Evolutionary conservation across 2,797 vertebrate genomes (phyloP), one percentile per base, ranked within the genome.

Genomic region (Petrocephalus schoutedeni): DNA sequence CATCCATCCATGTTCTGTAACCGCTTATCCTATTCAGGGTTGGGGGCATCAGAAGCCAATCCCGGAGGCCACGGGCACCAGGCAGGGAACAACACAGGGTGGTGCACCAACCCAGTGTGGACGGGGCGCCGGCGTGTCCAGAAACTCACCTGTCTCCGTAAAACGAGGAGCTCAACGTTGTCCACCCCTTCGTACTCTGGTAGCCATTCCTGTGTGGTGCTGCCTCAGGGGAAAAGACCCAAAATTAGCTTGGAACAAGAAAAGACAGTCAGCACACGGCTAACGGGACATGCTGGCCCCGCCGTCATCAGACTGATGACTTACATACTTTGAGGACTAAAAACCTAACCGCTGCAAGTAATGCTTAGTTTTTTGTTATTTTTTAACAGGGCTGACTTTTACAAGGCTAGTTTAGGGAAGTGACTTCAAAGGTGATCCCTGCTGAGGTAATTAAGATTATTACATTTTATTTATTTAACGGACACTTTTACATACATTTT

Each of bases 71-170:
- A 45, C 41, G 0, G 41, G 41, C 41, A 45, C 41, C 3, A 45
- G 41, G 41, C 41, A 45, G 41, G 41, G 41, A 45, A 45, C 3
- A 45, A 45, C 41, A 45, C 41, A 45, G 41, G 41, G 41, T 45
- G 4, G 41, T 45, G 41, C 41, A 45, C 41, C 41, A 45, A 45
- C 41, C 41, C 2, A 8, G 28, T 61, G n/a, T 2, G 23, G n/a
- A 8, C 32, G 71, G 53, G 61, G 0, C 4, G 16, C 58, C 14
- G 12, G 16, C 6, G 59, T 58, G 59, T 23, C 19, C 23, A 19
- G 64, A 19, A 4, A 3, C 93, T 91, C 89, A 97, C 96, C 95
- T 97, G 96, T 88, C 94, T 94, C 32, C 93, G 94, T 61, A 97
- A 93, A 1, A 93, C 93, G 16, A 95, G 93, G 87, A 96, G 90